Percentiles rank a stretch among this genome's conserved stretches.
phyloP scores from a whole-genome alignment of 2,888 invertebrate species.

The Diarsia rubi region DNA sequence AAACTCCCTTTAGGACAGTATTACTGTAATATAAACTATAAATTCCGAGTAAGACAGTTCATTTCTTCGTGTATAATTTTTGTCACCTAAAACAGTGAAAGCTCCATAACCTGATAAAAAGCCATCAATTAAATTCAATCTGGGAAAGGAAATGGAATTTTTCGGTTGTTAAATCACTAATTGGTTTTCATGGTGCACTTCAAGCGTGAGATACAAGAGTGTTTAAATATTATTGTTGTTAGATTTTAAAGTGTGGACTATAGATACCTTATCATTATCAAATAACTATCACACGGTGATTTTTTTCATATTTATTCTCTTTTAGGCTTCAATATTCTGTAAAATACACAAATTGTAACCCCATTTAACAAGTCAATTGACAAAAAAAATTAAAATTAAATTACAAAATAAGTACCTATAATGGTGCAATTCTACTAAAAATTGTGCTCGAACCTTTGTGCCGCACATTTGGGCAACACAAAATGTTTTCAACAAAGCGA shows the following conservation, averaged over 20 bases:
- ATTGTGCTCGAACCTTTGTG: no score
- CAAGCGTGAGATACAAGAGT: slow-evolving; percentile 26
- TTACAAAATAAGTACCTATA: neutral
- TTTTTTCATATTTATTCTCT: slow-evolving; percentile 17
- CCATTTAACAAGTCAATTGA: slow-evolving; percentile 12
- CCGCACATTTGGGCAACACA: no score
- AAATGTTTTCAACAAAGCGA: neutral
- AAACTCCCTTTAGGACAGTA: slow-evolving; percentile 6
- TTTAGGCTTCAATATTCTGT: neutral
- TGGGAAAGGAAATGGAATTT: neutral
- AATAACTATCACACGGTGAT: slow-evolving; percentile 20
- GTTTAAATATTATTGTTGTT: slow-evolving; percentile 38
- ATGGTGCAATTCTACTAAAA: no score
- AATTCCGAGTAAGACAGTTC: neutral
- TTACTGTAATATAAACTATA: slow-evolving; percentile 13
- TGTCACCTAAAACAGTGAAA: neutral
- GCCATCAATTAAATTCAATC: neutral
- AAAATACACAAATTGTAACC: neutral
- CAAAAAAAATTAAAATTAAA: neutral
- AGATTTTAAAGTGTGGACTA: slow-evolving; percentile 47
- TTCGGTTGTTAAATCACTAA: slow-evolving; percentile 4
- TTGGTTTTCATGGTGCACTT: slow-evolving; percentile 30
- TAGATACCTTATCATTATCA: slow-evolving; percentile 44
- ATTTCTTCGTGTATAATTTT: neutral
- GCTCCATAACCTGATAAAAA: neutral